Evolutionary conservation across 2,797 vertebrate species (phyloP).

Genomic region (Melanogrammus aeglefinus): DNA sequence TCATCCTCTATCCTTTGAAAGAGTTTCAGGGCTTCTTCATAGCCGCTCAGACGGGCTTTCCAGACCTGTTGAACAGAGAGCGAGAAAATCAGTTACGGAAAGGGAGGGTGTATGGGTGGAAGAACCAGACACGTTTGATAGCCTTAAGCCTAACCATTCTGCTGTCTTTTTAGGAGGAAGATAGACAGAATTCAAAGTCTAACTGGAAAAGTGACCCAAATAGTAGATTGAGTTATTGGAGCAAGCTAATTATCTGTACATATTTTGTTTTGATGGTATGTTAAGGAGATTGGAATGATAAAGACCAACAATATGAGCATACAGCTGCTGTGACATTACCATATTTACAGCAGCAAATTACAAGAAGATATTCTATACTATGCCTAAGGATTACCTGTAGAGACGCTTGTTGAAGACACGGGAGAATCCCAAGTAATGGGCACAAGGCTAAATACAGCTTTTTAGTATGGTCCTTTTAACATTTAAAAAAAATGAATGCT

Average conservation of each 20-base stretch:
- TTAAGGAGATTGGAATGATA: background rate
- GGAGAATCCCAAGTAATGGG: background rate
- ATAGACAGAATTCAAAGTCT: background rate
- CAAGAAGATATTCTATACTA: background rate
- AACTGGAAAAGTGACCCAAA: background rate
- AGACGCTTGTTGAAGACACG: background rate
- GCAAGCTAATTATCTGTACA: background rate
- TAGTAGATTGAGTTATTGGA: background rate
- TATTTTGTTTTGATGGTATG: background rate
- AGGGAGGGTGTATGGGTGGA: background rate
- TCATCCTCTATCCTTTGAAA: conserved; percentile 93
- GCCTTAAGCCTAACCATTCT: background rate
- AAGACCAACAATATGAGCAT: background rate
- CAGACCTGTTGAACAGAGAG: conserved; percentile 75
- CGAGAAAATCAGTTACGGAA: background rate
- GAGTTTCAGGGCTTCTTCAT: conserved; percentile 93
- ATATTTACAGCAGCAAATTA: background rate
- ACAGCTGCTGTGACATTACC: background rate
- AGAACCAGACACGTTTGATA: background rate
- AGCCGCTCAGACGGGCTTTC: conserved; percentile 95
- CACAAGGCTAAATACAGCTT: background rate
- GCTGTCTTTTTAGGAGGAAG: background rate
- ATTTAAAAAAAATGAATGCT: background rate
- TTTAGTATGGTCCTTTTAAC: background rate
- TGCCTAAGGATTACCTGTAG: background rate